phyloP scores from a whole-genome alignment of 2,113 vertebrate genomes.

The Mirounga angustirostris region DNA sequence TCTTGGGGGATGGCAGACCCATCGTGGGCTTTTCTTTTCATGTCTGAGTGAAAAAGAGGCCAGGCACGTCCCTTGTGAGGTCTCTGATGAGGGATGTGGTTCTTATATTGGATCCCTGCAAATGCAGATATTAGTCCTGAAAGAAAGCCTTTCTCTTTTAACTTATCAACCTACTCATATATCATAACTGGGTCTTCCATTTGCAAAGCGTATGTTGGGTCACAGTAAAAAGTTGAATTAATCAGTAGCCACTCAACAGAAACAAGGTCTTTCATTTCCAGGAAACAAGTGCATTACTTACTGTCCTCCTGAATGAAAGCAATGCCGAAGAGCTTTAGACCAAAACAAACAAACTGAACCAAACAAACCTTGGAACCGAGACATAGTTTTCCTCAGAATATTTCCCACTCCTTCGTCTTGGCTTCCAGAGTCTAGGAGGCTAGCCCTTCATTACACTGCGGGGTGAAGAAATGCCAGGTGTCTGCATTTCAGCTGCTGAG shows the following conservation, averaged over 20 bases:
- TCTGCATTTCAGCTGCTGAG: not conserved
- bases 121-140: not conserved
- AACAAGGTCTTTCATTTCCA: not conserved
- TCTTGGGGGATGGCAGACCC: not conserved
- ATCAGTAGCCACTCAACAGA: not conserved
- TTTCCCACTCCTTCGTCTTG: not conserved
- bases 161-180: not conserved
- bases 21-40: not conserved
- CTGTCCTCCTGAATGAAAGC: not conserved
- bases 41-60: not conserved
- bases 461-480: not conserved
- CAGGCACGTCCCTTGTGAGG: not conserved
- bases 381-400: not conserved
- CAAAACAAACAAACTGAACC: not conserved
- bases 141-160: not conserved
- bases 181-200: not conserved
- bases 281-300: not conserved
- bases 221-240: not conserved
- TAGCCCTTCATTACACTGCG: fast-evolving
- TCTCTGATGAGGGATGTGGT: not conserved
- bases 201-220: not conserved
- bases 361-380: not conserved
- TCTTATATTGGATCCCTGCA: not conserved
- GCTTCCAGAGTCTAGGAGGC: not conserved
- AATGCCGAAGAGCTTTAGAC: not conserved